Percentiles rank a stretch among this genome's conserved stretches.
Conservation (phyloP, 2,797 vertebrate genomes). For the Epinephelus awoara region DNA sequence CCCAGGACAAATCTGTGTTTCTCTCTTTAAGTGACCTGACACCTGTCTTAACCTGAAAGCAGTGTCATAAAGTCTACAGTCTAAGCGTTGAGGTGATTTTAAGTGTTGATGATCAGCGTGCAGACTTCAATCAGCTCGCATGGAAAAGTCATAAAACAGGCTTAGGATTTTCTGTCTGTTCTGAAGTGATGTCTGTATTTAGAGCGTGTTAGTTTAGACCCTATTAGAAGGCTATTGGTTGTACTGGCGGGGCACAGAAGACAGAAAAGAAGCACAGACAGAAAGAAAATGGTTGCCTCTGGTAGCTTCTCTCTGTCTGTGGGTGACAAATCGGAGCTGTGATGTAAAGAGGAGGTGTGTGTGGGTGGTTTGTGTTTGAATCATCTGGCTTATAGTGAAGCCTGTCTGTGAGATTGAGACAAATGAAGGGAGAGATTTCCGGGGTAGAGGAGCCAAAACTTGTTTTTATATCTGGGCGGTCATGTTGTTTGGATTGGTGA, state of each 20-base stretch:
- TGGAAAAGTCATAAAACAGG: background rate
- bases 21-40: too few species aligned
- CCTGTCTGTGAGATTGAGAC: background rate
- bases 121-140: background rate
- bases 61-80: background rate
- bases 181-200: background rate
- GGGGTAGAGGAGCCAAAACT: background rate
- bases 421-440: background rate
- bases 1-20: too few species aligned
- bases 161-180: background rate
- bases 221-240: background rate
- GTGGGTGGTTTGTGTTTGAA: background rate
- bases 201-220: background rate
- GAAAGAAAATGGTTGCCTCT: background rate
- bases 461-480: background rate
- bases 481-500: background rate
- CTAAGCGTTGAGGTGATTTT: background rate
- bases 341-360: conserved; percentile 6
- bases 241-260: background rate
- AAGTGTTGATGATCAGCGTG: background rate
- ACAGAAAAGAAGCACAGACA: background rate
- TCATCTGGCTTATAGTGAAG: background rate
- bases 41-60: too few species aligned
- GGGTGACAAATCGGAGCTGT: background rate
- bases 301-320: background rate